Evolutionary conservation across 2,113 vertebrate genomes (phyloP).

Genomic region (Penelope pileata): DNA sequence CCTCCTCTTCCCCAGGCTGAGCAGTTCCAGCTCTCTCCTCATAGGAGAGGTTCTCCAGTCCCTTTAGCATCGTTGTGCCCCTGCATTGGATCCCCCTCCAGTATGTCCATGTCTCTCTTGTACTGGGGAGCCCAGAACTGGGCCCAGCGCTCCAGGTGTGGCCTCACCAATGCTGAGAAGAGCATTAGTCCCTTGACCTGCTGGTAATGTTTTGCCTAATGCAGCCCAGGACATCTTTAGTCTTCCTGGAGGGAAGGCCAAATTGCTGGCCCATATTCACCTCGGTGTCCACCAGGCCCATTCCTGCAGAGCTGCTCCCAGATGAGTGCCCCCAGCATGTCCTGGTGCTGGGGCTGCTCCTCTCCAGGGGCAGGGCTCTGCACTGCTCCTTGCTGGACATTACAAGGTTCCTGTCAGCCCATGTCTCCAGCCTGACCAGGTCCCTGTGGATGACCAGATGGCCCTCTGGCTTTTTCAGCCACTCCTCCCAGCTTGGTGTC

Average conservation of each 20-base stretch:
- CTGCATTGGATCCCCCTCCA: too few relatives aligned
- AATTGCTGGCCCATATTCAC: neutral
- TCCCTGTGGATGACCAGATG: neutral
- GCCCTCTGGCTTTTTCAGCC: neutral
- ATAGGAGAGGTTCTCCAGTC: too few relatives aligned
- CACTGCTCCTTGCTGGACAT: neutral
- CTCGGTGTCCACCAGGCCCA: neutral
- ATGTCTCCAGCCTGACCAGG: neutral
- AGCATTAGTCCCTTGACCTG: neutral
- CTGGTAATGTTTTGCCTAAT: neutral
- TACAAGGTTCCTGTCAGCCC: neutral
- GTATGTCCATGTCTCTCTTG: neutral
- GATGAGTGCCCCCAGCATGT: neutral
- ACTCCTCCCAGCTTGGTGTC: neutral
- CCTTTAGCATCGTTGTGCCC: too few relatives aligned
- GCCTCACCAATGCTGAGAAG: neutral
- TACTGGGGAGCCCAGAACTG: too few relatives aligned
- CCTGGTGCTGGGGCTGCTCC: neutral
- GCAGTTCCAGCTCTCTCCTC: too few relatives aligned
- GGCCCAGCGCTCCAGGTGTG: neutral
- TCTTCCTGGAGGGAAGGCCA: too few relatives aligned
- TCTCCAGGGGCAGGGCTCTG: neutral
- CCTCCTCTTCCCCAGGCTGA: too few relatives aligned
- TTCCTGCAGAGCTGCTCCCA: neutral
- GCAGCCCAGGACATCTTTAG: neutral